A percentile compares a stretch with the other conserved stretches of the same genome.
These are phyloP conservation scores for Phorcus lineatus DNA, from an alignment of 2,888 invertebrate genomes.

Conservation along the genomic window DNA sequence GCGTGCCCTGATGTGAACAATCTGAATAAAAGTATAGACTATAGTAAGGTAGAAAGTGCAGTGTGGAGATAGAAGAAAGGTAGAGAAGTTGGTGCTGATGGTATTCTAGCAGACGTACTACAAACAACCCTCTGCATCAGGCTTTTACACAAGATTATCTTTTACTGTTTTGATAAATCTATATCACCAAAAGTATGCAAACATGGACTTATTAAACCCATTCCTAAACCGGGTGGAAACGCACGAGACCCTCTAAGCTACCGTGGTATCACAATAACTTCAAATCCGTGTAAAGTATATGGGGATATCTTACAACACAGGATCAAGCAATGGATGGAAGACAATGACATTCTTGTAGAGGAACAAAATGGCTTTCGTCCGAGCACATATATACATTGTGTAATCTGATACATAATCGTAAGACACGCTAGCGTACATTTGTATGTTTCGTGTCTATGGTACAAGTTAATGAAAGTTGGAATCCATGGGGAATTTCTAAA, in stretches of 20 bases:
- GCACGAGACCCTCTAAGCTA: background rate
- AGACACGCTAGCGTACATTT: background rate
- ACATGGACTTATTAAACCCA: slow-evolving; percentile 26
- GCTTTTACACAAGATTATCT: background rate
- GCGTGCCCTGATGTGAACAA: no score
- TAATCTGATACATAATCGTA: no score
- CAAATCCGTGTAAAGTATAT: background rate
- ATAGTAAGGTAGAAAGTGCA: background rate
- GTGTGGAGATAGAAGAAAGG: background rate
- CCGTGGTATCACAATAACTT: background rate
- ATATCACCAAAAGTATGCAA: slow-evolving; percentile 22
- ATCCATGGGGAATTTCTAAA: no score
- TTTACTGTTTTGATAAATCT: slow-evolving; percentile 19
- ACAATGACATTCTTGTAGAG: background rate
- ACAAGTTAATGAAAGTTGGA: no score
- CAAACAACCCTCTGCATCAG: slow-evolving; percentile 13
- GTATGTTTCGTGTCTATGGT: background rate
- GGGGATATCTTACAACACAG: background rate
- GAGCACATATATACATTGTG: no score
- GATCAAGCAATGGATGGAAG: background rate
- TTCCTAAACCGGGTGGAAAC: background rate
- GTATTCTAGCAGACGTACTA: background rate
- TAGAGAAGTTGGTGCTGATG: background rate
- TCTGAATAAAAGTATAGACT: background rate
- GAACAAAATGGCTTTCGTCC: background rate